phyloP scores from a whole-genome alignment of 2,797 vertebrate genomes.

The Sphenodon punctatus region DNA sequence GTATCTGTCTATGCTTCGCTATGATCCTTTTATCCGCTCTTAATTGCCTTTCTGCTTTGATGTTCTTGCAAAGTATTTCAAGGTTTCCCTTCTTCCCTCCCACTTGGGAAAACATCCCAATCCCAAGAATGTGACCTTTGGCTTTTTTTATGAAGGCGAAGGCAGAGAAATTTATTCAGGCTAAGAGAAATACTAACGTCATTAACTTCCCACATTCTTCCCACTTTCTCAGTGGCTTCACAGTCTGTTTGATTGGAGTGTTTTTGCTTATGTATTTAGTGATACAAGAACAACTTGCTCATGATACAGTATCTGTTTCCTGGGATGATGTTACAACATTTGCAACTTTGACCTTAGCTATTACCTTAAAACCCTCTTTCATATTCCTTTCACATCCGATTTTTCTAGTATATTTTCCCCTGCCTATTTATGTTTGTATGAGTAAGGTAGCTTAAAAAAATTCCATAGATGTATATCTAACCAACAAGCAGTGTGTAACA shows the following conservation, averaged over 20 bases:
- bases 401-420: too few species aligned
- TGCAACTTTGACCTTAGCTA: too few species aligned
- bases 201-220: constrained; percentile 64
- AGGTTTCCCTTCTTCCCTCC: constrained; percentile 58
- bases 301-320: neutral
- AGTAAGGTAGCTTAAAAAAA: too few species aligned
- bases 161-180: constrained; percentile 71
- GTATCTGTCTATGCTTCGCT: constrained; percentile 50
- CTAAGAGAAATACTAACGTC: constrained; percentile 62
- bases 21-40: constrained; percentile 65
- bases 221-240: constrained; percentile 55
- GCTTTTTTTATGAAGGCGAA: constrained; percentile 62
- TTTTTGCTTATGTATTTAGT: constrained; percentile 57
- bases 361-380: too few species aligned
- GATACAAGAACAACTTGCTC: constrained; percentile 37
- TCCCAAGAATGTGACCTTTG: constrained; percentile 65
- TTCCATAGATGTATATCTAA: neutral
- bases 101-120: constrained; percentile 63
- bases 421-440: too few species aligned
- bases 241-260: constrained; percentile 37
- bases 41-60: constrained; percentile 67
- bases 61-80: constrained; percentile 61
- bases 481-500: neutral
- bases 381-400: too few species aligned
- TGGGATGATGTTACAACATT: constrained; percentile 23